Conservation (phyloP, 2,797 vertebrate genomes). For the Cirrhinus molitorella region DNA sequence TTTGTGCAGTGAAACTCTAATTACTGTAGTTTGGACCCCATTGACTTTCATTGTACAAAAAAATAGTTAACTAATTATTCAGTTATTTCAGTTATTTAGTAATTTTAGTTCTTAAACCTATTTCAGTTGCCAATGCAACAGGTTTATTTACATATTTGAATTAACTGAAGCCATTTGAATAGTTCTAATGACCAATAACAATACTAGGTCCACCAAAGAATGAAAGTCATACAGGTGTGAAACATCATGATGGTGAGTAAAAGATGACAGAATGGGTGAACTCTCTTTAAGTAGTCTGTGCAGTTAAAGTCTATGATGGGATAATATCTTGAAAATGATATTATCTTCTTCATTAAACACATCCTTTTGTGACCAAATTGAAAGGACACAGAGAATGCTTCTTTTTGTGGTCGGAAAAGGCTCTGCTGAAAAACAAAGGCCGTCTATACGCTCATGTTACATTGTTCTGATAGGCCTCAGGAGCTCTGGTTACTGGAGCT, state of each 20-base stretch:
- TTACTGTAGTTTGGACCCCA: not conserved
- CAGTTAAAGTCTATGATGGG: not conserved
- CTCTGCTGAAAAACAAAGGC: conserved; percentile 56
- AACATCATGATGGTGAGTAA: not conserved
- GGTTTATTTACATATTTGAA: not conserved
- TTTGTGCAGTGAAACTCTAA: not conserved
- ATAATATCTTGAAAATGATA: not conserved
- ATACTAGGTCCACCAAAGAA: not conserved
- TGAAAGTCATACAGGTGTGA: not conserved
- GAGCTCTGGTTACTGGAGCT: conserved; percentile 53
- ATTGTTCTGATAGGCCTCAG: conserved; percentile 38
- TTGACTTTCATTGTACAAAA: not conserved
- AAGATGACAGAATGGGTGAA: not conserved
- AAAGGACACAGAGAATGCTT: conserved; percentile 24
- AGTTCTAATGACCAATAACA: not conserved
- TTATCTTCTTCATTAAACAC: not conserved
- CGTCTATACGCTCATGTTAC: conserved; percentile 53
- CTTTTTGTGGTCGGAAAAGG: conserved; percentile 41
- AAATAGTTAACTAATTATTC: not conserved
- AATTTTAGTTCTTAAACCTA: not conserved
- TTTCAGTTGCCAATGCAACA: not conserved
- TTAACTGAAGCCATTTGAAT: not conserved
- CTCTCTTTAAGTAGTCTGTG: not conserved
- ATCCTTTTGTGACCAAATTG: conserved; percentile 29
- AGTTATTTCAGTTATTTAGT: not conserved